Base-by-base conservation (phyloP, 2,113 vertebrate species). In the Hystrix brachyura region DNA sequence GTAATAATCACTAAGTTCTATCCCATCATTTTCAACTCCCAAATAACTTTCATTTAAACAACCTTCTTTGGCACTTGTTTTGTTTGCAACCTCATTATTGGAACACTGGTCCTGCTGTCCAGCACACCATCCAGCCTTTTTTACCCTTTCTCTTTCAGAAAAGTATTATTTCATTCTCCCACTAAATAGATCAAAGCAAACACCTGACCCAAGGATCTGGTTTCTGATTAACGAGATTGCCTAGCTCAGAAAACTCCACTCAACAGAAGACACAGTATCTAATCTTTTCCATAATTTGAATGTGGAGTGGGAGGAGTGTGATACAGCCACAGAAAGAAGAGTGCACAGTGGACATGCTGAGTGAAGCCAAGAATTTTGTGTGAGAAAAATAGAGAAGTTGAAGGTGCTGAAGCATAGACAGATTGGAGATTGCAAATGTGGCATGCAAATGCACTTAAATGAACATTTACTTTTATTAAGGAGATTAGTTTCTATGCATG, bases 111-210 rank as follows among this genome's bases (percentile, higher is more conserved):
- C n/a, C 15, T 51, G 46, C 71, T 60, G 38, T n/a, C 71, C 78
- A 38, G 78, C 83, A 65, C 60, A 76, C 43, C 71, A 81, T 21
- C 34, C 38, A 93, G 62, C 25, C 51, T 89, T 94, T 65, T 53
- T 79, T 12, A 60, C 11, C 14, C 32, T 80, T 62, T 55, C 51
- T 34, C 25, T 76, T 96, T 81, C 29, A 76, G 86, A 43, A 93
- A 91, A 82, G 12, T 12, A 25, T 87, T 72, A 81, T 67, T 85
- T n/a, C 13, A 15, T 55, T 91, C 38, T 67, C 59, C 21, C 46
- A 51, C 60, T 94, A 93, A 94, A 71, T 78, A 69, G 62, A 81
- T 67, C n/a, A 91, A 74, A 92, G 89, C 23, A 94, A 85, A 69
- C 29, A 80, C 27, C 23, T 87, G 38, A 27, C 55, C 38, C 82